These are phyloP conservation scores for Suricata suricatta DNA, from an alignment of 2,113 vertebrate species.

Conservation along the genomic window DNA sequence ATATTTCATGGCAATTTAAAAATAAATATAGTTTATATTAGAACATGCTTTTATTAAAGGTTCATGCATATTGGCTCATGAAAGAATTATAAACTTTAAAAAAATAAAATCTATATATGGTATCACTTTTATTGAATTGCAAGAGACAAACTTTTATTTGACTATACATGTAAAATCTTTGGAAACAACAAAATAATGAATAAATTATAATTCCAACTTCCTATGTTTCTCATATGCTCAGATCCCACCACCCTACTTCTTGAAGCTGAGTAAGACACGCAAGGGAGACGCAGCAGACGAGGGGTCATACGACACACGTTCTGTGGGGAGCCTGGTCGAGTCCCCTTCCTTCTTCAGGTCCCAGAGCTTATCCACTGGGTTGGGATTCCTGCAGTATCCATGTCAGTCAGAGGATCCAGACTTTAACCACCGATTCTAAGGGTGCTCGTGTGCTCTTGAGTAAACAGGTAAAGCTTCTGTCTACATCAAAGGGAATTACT, in stretches of 20 bases:
- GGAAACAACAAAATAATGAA: slow-evolving; percentile 40
- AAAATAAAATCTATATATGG: slow-evolving; percentile 46
- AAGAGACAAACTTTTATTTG: slow-evolving; percentile 47
- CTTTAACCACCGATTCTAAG: neutral
- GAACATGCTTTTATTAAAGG: slow-evolving; percentile 46
- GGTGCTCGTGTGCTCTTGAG: neutral
- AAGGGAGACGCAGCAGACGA: neutral
- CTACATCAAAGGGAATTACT: neutral
- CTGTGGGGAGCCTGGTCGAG: neutral
- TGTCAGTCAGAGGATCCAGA: slow-evolving; percentile 3
- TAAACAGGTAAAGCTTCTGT: slow-evolving; percentile 25
- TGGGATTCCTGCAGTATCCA: neutral
- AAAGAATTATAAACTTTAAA: slow-evolving; percentile 58
- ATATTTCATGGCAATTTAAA: slow-evolving; percentile 50
- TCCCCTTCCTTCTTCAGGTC: neutral
- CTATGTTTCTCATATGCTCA: neutral
- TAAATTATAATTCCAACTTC: slow-evolving; percentile 1
- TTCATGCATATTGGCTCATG: slow-evolving; percentile 5
- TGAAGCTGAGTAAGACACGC: neutral
- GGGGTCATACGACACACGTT: neutral
- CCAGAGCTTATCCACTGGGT: neutral
- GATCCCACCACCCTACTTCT: neutral
- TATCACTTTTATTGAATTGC: slow-evolving; percentile 13
- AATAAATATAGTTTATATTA: slow-evolving; percentile 57
- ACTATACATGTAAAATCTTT: neutral